Evolutionary conservation across 2,888 invertebrate genomes (phyloP), one percentile per base, ranked within the genome.

Genomic region (Masnerella sp.): DNA sequence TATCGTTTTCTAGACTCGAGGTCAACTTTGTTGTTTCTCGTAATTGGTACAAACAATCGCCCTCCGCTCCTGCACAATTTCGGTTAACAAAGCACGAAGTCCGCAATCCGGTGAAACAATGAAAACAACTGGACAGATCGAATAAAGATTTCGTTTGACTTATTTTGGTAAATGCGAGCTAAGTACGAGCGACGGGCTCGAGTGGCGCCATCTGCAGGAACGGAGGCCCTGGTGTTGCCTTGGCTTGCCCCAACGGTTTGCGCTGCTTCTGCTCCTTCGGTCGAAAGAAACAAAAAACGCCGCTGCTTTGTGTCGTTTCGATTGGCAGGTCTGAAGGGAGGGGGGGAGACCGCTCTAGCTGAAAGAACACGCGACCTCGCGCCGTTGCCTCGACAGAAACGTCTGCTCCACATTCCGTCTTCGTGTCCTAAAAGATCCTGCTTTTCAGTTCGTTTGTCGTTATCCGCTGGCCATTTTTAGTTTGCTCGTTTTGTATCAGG

Each of bases 301-400:
- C 15, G 43, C 52, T 64, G 52, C 34, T 54, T 62, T 62, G 71
- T 78, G 75, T 83, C 79, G 77, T 79, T 81, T 82, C 76, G 76
- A 78, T 81, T 84, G 85, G 84, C 84, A 84, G 85, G 82, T 82
- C 80, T 81, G 82, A 80, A 32, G 83, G 84, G 83, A 84, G 83
- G 5, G 62, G 14, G 38, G 17, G 79, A 79, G 81, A 64, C 30
- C 30, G 30, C 30, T 82, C 77, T 9, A 36, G 30, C 30, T 32
- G 30, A n/a, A n/a, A n/a, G n/a, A n/a, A n/a, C n/a, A n/a, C n/a
- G n/a, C n/a, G n/a, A n/a, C n/a, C n/a, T n/a, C n/a, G n/a, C n/a
- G n/a, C n/a, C n/a, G n/a, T n/a, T n/a, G n/a, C n/a, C n/a, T n/a
- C n/a, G n/a, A n/a, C n/a, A n/a, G n/a, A n/a, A n/a, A n/a, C n/a